A percentile compares a stretch with the other conserved stretches of the same genome.
Conservation (phyloP, 1,140 invertebrate genomes). For the Heliothis subflexa region DNA sequence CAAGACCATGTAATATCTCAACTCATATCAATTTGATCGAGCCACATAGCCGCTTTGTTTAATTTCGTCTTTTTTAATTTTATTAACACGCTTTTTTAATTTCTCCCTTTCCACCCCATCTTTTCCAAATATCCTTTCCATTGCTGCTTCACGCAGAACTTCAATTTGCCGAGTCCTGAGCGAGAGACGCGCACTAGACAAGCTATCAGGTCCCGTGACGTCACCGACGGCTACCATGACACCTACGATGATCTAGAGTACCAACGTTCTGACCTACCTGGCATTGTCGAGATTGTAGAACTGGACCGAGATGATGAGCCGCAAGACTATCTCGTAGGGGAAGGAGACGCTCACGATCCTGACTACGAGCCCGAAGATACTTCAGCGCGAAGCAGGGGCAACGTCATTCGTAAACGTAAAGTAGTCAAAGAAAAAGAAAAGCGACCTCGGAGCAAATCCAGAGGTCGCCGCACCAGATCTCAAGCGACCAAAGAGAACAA, state of each 20-base stretch:
- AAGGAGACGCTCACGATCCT: conserved; percentile 69
- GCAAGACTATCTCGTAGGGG: conserved; percentile 52
- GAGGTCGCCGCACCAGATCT: conserved; percentile 75
- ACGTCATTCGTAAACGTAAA: conserved; percentile 75
- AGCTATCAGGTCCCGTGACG: conserved; percentile 66
- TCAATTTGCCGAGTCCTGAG: conserved; percentile 79
- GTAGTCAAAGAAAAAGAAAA: conserved; percentile 76
- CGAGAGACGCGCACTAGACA: conserved; percentile 58
- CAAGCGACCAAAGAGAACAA: conserved; percentile 70
- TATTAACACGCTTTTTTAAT: conserved; percentile 87
- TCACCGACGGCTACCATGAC: conserved; percentile 69
- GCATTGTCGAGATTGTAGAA: conserved; percentile 76
- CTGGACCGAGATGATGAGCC: conserved; percentile 62
- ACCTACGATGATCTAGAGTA: conserved; percentile 73
- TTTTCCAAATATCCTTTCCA: conserved; percentile 72
- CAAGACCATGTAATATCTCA: conserved; percentile 52
- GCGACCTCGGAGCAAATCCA: conserved; percentile 70
- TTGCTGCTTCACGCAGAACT: conserved; percentile 78
- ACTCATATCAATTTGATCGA: conserved; percentile 55
- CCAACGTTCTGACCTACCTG: conserved; percentile 64
- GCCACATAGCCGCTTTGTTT: conserved; percentile 67
- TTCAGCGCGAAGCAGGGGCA: conserved; percentile 73
- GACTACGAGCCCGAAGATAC: conserved; percentile 70
- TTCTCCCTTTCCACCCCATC: conserved; percentile 72
- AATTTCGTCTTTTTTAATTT: conserved; percentile 85